These are phyloP conservation scores for Porites rus DNA, from an alignment of 92 coral and sea anemone species.

Conservation along the genomic window DNA sequence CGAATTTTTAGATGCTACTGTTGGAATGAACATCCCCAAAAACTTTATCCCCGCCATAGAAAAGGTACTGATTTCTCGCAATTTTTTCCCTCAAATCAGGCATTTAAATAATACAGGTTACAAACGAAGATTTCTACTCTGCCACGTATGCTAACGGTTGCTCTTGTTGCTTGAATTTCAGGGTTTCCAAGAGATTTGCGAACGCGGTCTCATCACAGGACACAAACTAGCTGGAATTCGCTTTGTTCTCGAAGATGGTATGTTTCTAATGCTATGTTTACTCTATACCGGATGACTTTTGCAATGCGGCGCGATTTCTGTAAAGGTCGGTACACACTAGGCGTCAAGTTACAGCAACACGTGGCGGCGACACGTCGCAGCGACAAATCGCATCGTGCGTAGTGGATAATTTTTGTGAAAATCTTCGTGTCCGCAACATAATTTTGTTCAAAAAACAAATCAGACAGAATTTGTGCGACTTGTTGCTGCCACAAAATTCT, in stretches of 20 bases:
- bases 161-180: not conserved
- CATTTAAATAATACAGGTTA: too few species aligned
- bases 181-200: conserved; percentile 99
- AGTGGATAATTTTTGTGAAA: too few species aligned
- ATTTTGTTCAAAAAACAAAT: too few species aligned
- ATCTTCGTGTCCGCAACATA: too few species aligned
- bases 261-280: conserved; percentile 21
- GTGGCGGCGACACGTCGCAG: too few species aligned
- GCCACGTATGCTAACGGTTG: not conserved
- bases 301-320: too few species aligned
- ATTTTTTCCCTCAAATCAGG: not conserved
- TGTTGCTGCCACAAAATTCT: too few species aligned
- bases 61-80: conserved; percentile 68
- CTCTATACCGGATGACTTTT: too few species aligned
- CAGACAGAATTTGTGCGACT: too few species aligned
- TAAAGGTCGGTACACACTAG: too few species aligned
- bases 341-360: too few species aligned
- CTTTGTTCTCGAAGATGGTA: conserved; percentile 94
- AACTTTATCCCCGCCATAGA: conserved; percentile 96
- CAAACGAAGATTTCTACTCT: not conserved
- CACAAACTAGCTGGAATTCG: conserved; percentile 95
- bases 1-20: conserved; percentile 93
- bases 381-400: too few species aligned
- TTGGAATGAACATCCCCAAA: conserved; percentile 98
- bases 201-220: conserved; percentile 93